Conservation (phyloP, 2,888 invertebrate genomes). For the Lumbricus terrestris region DNA sequence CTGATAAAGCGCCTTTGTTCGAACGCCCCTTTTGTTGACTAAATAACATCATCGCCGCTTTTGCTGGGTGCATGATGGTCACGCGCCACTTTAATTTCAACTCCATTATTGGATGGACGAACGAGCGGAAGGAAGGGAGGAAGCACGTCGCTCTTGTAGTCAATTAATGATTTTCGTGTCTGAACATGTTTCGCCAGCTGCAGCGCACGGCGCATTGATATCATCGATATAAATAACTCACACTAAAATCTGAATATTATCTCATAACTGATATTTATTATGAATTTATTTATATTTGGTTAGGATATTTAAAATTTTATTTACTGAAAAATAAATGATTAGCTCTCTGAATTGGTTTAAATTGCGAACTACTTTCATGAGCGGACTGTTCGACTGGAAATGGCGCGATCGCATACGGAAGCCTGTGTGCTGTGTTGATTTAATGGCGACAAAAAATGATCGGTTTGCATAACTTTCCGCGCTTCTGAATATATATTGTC, state of each 20-base stretch:
- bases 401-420: not conserved
- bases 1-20: not conserved
- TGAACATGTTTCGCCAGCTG: constrained; percentile 12
- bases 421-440: not conserved
- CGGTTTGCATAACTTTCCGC: not conserved
- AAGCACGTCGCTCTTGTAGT: not conserved
- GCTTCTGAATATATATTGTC: not conserved
- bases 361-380: not conserved
- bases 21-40: not conserved
- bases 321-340: not conserved
- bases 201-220: not conserved
- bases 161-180: constrained; percentile 4
- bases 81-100: not conserved
- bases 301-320: not conserved
- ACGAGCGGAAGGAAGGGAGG: not conserved
- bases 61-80: not conserved
- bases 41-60: not conserved
- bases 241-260: not conserved
- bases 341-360: not conserved
- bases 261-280: not conserved
- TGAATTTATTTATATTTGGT: not conserved
- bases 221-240: constrained; percentile 3
- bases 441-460: not conserved
- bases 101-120: not conserved
- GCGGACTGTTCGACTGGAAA: not conserved